A percentile compares a stretch with the other conserved stretches of the same genome.
phyloP scores from a whole-genome alignment of 1,140 invertebrate genomes.

The Anastrepha ludens region DNA sequence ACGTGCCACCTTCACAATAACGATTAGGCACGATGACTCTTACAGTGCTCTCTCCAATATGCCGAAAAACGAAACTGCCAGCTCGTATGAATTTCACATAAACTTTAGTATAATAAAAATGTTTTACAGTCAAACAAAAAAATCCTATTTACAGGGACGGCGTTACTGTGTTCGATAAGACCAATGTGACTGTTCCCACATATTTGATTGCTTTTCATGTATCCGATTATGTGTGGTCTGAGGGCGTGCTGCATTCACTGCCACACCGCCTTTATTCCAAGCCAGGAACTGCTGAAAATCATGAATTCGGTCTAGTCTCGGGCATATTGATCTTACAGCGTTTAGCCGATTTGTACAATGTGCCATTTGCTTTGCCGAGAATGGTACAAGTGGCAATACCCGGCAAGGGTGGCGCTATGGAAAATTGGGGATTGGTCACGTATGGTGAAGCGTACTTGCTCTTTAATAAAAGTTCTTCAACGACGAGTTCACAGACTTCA shows the following conservation, averaged over 20 bases:
- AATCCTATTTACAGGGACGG: neutral
- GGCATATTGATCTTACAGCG: slow-evolving; percentile 66
- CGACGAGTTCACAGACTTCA: slow-evolving; percentile 72
- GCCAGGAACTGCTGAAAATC: slow-evolving; percentile 63
- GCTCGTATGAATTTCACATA: slow-evolving; percentile 57
- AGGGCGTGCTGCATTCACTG: slow-evolving; percentile 68
- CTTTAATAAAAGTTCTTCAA: slow-evolving; percentile 66
- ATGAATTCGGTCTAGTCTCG: slow-evolving; percentile 67
- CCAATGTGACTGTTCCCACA: slow-evolving; percentile 62
- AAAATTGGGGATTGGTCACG: slow-evolving; percentile 72
- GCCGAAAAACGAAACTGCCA: slow-evolving; percentile 71
- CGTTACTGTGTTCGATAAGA: slow-evolving; percentile 61
- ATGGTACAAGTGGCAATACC: slow-evolving; percentile 69
- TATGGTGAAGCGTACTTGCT: slow-evolving; percentile 70
- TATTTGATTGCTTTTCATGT: slow-evolving; percentile 72
- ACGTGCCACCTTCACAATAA: slow-evolving; percentile 86
- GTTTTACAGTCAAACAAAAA: neutral
- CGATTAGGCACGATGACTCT: slow-evolving; percentile 77
- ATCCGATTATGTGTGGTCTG: slow-evolving; percentile 76
- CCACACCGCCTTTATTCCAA: slow-evolving; percentile 67
- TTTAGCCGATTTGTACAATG: slow-evolving; percentile 65
- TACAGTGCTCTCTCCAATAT: slow-evolving; percentile 85
- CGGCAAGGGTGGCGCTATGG: slow-evolving; percentile 71
- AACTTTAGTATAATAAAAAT: too few relatives aligned
- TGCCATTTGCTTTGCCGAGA: slow-evolving; percentile 66